Evolutionary conservation across 53 echinoderm and acorn worm species (phyloP).

Genomic region (Apostichopus leukothele): DNA sequence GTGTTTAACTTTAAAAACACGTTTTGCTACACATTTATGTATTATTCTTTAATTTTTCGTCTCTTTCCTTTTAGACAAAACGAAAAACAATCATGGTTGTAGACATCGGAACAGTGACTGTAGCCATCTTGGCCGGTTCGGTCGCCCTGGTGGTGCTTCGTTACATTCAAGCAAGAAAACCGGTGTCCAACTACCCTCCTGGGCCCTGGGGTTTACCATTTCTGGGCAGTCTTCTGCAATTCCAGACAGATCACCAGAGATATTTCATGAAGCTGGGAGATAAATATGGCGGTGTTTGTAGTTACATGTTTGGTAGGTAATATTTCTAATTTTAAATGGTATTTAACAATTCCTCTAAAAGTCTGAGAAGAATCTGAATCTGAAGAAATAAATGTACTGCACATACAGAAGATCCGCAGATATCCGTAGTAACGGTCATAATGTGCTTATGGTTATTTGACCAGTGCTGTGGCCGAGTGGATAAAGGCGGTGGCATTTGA

Average conservation of each 20-base stretch:
- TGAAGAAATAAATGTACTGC: too few species aligned
- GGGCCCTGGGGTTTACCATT: conserved; percentile 40
- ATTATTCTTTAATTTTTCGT: too few species aligned
- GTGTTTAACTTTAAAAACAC: too few species aligned
- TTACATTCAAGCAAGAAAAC: conserved; percentile 17
- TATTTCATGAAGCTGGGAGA: conserved; percentile 35
- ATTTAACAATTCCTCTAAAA: neutral
- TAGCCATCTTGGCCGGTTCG: neutral
- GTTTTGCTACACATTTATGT: too few species aligned
- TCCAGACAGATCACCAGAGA: neutral
- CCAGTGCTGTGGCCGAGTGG: too few species aligned
- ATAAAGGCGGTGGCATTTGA: too few species aligned
- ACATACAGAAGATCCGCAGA: too few species aligned
- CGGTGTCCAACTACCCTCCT: conserved; percentile 41
- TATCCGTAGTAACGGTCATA: too few species aligned
- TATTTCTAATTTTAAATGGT: neutral
- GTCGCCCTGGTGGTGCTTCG: conserved; percentile 6
- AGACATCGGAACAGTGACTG: neutral
- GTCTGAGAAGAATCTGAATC: too few species aligned
- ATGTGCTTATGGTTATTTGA: too few species aligned
- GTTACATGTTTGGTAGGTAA: conserved; percentile 25
- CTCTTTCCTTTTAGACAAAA: too few species aligned
- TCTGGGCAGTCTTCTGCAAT: conserved; percentile 8
- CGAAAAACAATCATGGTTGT: neutral
- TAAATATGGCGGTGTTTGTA: conserved; percentile 31